phyloP scores from a whole-genome alignment of 2,113 vertebrate species.

The Seriola quinqueradiata region DNA sequence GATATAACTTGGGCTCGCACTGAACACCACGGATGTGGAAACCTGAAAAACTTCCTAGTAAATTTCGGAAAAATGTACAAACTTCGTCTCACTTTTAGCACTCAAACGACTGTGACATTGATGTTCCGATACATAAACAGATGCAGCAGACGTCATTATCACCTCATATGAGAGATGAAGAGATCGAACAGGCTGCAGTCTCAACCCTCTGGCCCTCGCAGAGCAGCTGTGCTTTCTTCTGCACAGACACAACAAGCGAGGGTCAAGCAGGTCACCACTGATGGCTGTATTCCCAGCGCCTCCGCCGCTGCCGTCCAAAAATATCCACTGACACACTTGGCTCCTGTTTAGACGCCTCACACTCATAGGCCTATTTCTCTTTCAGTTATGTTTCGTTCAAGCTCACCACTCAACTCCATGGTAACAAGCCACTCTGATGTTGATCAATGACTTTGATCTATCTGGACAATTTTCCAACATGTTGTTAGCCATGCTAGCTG shows the following conservation, averaged over 20 bases:
- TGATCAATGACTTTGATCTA: not conserved
- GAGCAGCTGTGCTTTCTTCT: conserved; percentile 63
- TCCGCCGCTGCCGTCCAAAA: conserved; percentile 43
- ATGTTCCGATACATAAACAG: not conserved
- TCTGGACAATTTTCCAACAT: not conserved
- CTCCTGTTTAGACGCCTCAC: conserved; percentile 44
- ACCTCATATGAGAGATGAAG: not conserved
- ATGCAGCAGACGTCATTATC: not conserved
- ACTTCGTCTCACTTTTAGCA: not conserved
- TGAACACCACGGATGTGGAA: not conserved
- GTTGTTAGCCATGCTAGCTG: not conserved
- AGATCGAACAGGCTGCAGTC: conserved; percentile 28
- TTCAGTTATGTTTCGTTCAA: conserved; percentile 2
- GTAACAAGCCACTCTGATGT: not conserved
- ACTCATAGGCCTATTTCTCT: not conserved
- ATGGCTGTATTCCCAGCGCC: conserved; percentile 68
- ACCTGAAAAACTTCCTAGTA: not conserved
- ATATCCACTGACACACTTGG: conserved; percentile 70
- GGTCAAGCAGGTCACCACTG: conserved; percentile 48
- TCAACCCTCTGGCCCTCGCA: conserved; percentile 27
- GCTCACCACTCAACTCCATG: not conserved
- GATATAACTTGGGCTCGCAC: not conserved
- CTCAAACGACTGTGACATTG: not conserved
- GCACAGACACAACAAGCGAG: conserved; percentile 64
- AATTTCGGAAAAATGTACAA: not conserved